Conservation (phyloP, 2,113 vertebrate genomes). For the Heterotis niloticus region DNA sequence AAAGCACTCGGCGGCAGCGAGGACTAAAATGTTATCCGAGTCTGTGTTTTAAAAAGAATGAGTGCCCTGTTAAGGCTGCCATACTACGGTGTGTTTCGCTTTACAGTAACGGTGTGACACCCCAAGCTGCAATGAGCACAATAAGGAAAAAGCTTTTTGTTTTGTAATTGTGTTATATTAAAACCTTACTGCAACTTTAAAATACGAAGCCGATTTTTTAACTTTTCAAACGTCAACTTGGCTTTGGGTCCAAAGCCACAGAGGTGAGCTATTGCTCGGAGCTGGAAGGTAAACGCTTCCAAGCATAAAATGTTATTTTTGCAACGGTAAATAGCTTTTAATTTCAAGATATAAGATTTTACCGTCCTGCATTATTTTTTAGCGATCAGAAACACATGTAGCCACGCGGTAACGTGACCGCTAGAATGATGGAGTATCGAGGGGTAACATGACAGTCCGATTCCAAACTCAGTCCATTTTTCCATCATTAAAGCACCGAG, state of each 20-base stretch:
- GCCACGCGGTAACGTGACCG: neutral
- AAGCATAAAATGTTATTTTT: constrained; percentile 10
- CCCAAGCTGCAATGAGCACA: no score
- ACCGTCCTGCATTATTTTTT: constrained; percentile 1
- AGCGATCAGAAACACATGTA: neutral
- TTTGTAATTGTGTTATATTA: no score
- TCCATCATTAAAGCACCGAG: neutral
- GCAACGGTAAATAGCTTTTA: constrained; percentile 21
- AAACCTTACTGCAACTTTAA: no score
- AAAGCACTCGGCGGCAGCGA: no score
- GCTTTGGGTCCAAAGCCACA: neutral
- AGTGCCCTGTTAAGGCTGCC: no score
- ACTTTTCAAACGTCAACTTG: neutral
- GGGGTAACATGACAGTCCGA: neutral
- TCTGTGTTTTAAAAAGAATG: no score
- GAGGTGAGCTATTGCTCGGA: neutral
- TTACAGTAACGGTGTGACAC: no score
- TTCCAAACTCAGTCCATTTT: neutral
- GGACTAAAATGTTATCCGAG: no score
- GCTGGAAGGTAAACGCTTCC: neutral
- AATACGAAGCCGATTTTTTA: no score
- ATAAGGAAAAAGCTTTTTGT: no score
- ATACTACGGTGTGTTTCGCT: no score
- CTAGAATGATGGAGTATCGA: neutral
- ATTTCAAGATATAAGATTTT: constrained; percentile 5